These are phyloP conservation scores for Prenolepis imparis DNA, from an alignment of 2,888 invertebrate genomes.

Conservation along the genomic window DNA sequence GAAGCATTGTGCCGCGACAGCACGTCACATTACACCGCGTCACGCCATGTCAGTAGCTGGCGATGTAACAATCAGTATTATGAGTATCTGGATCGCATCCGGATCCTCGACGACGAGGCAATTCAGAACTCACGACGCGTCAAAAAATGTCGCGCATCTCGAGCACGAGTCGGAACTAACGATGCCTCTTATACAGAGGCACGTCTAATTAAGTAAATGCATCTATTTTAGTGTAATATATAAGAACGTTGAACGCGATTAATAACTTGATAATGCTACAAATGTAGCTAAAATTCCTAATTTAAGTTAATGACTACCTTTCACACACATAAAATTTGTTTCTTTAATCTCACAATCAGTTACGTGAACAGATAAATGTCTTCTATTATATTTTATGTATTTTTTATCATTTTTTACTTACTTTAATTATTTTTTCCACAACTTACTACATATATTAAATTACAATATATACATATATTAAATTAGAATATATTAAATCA, in stretches of 20 bases:
- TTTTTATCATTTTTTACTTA: not conserved
- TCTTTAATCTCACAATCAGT: not conserved
- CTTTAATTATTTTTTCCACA: not conserved
- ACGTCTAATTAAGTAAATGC: slow-evolving; percentile 38
- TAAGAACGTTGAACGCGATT: not conserved
- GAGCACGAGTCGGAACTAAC: slow-evolving; percentile 45
- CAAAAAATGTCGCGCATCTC: slow-evolving; percentile 10
- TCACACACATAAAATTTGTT: not conserved
- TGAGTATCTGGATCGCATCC: slow-evolving; percentile 36
- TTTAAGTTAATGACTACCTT: not conserved
- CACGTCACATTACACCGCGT: slow-evolving; percentile 62
- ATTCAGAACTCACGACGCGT: slow-evolving; percentile 15
- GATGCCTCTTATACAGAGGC: not conserved
- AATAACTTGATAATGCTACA: not conserved
- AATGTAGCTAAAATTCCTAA: not conserved
- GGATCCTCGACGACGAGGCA: not conserved
- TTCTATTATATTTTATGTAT: not conserved
- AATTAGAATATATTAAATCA: not conserved
- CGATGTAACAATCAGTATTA: slow-evolving; percentile 61
- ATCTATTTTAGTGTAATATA: not conserved
- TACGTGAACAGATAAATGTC: not conserved
- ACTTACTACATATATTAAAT: not conserved
- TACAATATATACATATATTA: too few species aligned
- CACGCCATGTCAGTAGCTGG: slow-evolving; percentile 43
- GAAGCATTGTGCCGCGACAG: slow-evolving; percentile 32